Base-by-base conservation (phyloP, 1,140 invertebrate species). In the Drosophila truncata region DNA sequence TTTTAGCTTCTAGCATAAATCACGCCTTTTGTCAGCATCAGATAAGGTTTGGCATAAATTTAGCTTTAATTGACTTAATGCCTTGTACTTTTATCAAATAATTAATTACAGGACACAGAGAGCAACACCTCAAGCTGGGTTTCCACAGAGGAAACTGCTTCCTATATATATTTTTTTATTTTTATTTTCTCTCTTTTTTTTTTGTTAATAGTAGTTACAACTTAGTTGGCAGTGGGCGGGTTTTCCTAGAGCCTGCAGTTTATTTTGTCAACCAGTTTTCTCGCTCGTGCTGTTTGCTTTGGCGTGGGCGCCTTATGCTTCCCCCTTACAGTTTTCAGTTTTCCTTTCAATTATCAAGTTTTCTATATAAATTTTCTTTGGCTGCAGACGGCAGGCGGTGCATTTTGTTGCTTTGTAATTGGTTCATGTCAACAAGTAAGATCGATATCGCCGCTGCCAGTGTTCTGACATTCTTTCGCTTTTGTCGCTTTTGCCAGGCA, bases 31-130 rank as follows among this genome's bases (percentile, higher is more conserved):
- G 83, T 82, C 83, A 87, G 69, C 52, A 88, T 86, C 80, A 77
- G 83, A 82, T 80, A 86, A 83, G 55, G 57, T 46, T 73, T 86
- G 83, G 80, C 83, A 86, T 86, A 86, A 86, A 86, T 86, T 80
- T 88, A 77, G 72, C 58, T 73, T 86, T 86, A 88, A 86, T 86
- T 88, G 84, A 86, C 83, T 88, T 73, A 88, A 88, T 88, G 84
- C 83, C 83, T 88, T 86, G 83, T 86, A 80, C 47, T 77, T 86
- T 86, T 80, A 86, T 87, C 83, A 88, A 87, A 87, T 83, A 86
- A 86, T 86, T 86, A 86, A 86, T 86, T 86, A 86, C 80, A 57
- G 41, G 59, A 55, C 47, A 42, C 29, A 41, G 46, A 42, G 66
- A 3, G n/a, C n/a, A 27, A 67, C 63, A 60, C 47, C 27, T 66